Base-by-base conservation (phyloP, 2,797 vertebrate genomes). In the Sebastes kiyomatsui region DNA sequence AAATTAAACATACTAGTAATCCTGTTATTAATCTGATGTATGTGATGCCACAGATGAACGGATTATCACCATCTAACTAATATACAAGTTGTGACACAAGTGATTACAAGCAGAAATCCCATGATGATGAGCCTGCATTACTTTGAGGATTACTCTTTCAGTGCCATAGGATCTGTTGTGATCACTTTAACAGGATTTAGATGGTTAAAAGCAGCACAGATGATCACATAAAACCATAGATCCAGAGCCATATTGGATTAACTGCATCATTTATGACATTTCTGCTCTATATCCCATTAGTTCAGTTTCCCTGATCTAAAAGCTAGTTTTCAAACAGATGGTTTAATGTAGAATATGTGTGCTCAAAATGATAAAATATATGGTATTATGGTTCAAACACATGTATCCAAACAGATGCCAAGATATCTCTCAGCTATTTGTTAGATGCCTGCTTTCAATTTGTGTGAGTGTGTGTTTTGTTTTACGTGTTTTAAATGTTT, bases 111-210 rank as follows among this genome's bases (percentile, higher is more conserved):
- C 67, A 78, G 28, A 71, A 81, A 83, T 71, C 70, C 75, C n/a
- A 60, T 38, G 30, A 65, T 71, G 49, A 42, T 67, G 16, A 73
- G 69, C 49, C 56, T n/a, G 42, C 25, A 54, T 86, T 60, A 78
- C 64, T 79, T 67, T 61, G 33, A 38, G 75, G 86, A 82, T 87
- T 74, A 91, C 71, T 67, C 79, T 78, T 77, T 83, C 67, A 67
- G 13, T 22, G 55, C 13, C 16, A 28, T 14, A 74, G 23, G 65
- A 83, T 81, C 75, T 42, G 60, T 70, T 49, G 32, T 60, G 71
- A 90, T 86, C 46, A 56, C 58, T 80, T 46, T 81, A 75, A 88
- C 80, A 69, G 79, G 80, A 81, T 87, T 90, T 76, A 86, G 65
- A 78, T 65, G 32, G 72, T 81, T 77, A 78, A 88, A 62, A 67